Percentiles rank a stretch among this genome's conserved stretches.
Evolutionary conservation across 2,888 invertebrate species (phyloP).

Genomic region (Sarcophaga subvicina): DNA sequence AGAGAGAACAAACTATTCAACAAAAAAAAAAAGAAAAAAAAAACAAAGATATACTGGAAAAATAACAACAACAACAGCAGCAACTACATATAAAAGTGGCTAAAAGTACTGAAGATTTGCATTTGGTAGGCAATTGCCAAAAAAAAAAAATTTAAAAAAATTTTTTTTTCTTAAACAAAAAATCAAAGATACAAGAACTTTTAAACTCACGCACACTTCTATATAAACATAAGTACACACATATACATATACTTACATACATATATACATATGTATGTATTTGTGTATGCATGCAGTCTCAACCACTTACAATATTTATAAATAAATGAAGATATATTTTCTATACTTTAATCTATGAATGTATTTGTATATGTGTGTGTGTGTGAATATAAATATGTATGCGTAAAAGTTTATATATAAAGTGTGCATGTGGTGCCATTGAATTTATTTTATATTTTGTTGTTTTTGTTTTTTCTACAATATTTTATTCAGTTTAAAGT

Average conservation of each 20-base stretch:
- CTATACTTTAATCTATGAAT: not conserved
- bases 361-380: not conserved
- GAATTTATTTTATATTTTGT: not conserved
- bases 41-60: not conserved
- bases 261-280: not conserved
- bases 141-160: conserved; percentile 19
- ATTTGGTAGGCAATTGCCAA: conserved; percentile 49
- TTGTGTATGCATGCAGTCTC: no score
- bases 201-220: not conserved
- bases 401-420: no score
- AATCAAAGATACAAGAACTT: not conserved
- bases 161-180: not conserved
- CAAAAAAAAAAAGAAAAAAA: no score
- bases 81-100: not conserved
- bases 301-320: not conserved
- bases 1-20: not conserved
- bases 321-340: conserved; percentile 38
- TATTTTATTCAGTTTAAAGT: conserved; percentile 52
- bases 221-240: no score
- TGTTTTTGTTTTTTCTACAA: not conserved
- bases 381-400: not conserved
- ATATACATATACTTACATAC: not conserved
- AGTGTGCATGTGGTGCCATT: no score
- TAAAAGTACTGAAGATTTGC: not conserved
- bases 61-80: not conserved